phyloP scores from a whole-genome alignment of 1,140 invertebrate genomes.

The Drosophila busckii region DNA sequence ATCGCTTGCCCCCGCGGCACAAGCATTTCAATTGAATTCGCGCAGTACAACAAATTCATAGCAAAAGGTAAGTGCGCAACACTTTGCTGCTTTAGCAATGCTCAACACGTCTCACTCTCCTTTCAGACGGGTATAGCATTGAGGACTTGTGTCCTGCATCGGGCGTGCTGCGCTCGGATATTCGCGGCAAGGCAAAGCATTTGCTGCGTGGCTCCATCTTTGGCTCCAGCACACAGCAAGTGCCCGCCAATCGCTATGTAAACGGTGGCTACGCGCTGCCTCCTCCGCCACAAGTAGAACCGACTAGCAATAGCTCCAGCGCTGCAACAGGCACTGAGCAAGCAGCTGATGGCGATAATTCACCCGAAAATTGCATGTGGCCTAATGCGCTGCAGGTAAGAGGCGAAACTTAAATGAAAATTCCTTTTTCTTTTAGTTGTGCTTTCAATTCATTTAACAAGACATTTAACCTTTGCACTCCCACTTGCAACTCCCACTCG shows the following conservation, averaged over 20 bases:
- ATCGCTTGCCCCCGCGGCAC: slow-evolving; percentile 92
- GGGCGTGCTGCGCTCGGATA: slow-evolving; percentile 34
- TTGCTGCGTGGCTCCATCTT: slow-evolving; percentile 68
- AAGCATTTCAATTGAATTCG: slow-evolving; percentile 90
- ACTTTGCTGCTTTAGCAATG: not conserved
- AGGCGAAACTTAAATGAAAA: not conserved
- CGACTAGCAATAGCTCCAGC: slow-evolving; percentile 11
- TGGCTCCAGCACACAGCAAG: slow-evolving; percentile 47
- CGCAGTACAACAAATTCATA: slow-evolving; percentile 80
- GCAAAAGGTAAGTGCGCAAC: slow-evolving; percentile 57
- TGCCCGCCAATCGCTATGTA: slow-evolving; percentile 48
- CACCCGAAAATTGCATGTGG: slow-evolving; percentile 73
- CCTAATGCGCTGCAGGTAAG: slow-evolving; percentile 75
- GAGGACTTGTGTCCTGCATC: slow-evolving; percentile 64
- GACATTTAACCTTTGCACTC: slow-evolving; percentile 23
- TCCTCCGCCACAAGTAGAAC: slow-evolving; percentile 18
- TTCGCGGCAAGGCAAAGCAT: slow-evolving; percentile 58
- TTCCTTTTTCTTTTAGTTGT: slow-evolving; percentile 23
- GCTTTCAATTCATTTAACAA: slow-evolving; percentile 50
- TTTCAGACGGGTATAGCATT: slow-evolving; percentile 67
- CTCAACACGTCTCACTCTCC: slow-evolving; percentile 21
- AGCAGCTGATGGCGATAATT: slow-evolving; percentile 28
- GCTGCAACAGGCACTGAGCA: slow-evolving; percentile 16
- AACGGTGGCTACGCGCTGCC: slow-evolving; percentile 39
- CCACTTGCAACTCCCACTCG: too few species aligned